Percentiles rank a stretch among this genome's conserved stretches.
Conservation (phyloP, 2,797 vertebrate species). For the Diceros bicornis region DNA sequence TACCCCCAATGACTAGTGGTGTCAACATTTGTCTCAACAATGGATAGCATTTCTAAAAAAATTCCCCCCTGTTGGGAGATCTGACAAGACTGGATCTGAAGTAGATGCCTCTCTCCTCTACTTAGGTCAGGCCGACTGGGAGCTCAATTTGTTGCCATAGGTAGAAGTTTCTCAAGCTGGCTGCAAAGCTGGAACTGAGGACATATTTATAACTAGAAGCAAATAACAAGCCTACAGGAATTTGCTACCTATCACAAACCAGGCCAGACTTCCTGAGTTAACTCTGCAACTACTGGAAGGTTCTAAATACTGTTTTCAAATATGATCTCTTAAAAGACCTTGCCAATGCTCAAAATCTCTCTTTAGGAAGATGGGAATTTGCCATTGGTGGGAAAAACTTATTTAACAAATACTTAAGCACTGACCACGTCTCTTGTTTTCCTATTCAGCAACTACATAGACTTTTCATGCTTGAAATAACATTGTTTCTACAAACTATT, state of each 20-base stretch:
- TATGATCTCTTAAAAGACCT: constrained; percentile 24
- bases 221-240: constrained; percentile 71
- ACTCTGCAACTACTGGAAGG: constrained; percentile 45
- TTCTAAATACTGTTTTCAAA: constrained; percentile 47
- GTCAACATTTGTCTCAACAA: constrained; percentile 77
- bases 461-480: constrained; percentile 72
- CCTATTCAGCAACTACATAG: background rate
- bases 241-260: constrained; percentile 75
- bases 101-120: constrained; percentile 55
- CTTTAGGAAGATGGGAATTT: constrained; percentile 54
- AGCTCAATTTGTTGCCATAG: constrained; percentile 71
- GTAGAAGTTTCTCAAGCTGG: constrained; percentile 70
- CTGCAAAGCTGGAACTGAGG: constrained; percentile 57
- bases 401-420: constrained; percentile 51
- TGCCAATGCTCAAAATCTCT: constrained; percentile 51
- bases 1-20: constrained; percentile 51
- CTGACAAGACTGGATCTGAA: constrained; percentile 67
- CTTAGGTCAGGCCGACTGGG: constrained; percentile 53
- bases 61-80: constrained; percentile 59
- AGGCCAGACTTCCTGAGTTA: constrained; percentile 65
- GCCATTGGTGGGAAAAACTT: background rate
- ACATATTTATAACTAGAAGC: constrained; percentile 76
- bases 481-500: constrained; percentile 71
- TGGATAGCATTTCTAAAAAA: constrained; percentile 77
- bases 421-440: constrained; percentile 45